phyloP scores from a whole-genome alignment of 2,113 vertebrate species.

The Micronisus gabar region DNA sequence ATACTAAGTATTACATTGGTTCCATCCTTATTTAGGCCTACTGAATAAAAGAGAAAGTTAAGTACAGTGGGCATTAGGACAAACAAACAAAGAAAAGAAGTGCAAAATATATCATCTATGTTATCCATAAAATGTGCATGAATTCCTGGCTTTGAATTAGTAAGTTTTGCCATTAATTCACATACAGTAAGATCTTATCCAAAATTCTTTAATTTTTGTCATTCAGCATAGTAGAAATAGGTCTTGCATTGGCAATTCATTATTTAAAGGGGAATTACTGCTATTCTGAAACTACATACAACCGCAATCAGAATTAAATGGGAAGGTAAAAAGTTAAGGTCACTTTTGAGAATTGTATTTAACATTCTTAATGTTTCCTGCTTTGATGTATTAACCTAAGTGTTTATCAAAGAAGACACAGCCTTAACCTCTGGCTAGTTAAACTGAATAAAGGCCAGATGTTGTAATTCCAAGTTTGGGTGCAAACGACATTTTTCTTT shows the following conservation, averaged over 20 bases:
- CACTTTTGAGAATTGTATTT: neutral
- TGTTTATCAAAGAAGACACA: neutral
- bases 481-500: neutral
- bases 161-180: neutral
- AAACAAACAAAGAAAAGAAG: neutral
- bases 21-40: neutral
- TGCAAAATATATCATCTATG: neutral
- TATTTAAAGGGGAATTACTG: neutral
- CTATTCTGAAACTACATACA: neutral
- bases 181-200: neutral
- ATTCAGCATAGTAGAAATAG: neutral
- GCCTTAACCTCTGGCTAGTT: neutral
- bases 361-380: neutral
- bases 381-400: neutral
- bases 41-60: neutral
- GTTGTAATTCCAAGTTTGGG: neutral
- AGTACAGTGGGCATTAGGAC: neutral
- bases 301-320: neutral
- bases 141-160: neutral
- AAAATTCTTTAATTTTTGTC: neutral
- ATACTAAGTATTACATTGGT: neutral
- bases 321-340: neutral
- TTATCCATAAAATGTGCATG: neutral
- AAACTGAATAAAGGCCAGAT: neutral
- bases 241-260: neutral